A percentile compares a stretch with the other conserved stretches of the same genome.
Evolutionary conservation across 2,888 invertebrate species (phyloP).

Genomic region (Octonoba sinensis): DNA sequence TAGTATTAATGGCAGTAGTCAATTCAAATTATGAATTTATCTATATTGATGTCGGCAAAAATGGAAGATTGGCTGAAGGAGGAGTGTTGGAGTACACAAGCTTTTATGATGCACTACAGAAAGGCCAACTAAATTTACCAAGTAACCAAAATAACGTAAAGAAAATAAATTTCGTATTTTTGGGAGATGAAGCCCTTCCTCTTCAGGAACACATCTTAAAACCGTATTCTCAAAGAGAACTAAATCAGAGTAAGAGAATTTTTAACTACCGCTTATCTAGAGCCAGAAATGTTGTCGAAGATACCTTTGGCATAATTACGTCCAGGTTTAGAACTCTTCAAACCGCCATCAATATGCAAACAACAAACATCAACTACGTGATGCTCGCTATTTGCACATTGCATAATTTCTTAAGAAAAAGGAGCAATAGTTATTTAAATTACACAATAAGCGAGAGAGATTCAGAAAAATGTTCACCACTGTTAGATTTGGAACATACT

Average conservation of each 20-base stretch:
- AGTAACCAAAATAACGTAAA: background rate
- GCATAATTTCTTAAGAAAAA: no score
- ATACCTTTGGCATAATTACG: slow-evolving; percentile 15
- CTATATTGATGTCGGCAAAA: slow-evolving; percentile 1
- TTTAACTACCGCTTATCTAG: slow-evolving; percentile 16
- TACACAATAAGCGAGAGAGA: no score
- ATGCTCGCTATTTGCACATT: no score
- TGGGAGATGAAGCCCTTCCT: slow-evolving; percentile 18
- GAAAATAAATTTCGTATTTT: no score
- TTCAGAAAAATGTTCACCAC: no score
- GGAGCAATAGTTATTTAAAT: no score
- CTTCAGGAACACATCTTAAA: slow-evolving; percentile 9
- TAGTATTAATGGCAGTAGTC: slow-evolving; percentile 11
- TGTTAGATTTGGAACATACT: no score
- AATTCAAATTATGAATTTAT: slow-evolving; percentile 6
- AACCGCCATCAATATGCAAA: background rate
- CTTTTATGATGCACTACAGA: background rate
- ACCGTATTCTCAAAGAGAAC: background rate
- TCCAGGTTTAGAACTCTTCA: background rate
- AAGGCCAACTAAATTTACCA: background rate
- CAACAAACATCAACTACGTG: no score
- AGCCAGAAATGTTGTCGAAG: slow-evolving; percentile 5
- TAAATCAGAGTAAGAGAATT: background rate
- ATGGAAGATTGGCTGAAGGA: slow-evolving; percentile 4
- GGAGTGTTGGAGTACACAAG: slow-evolving; percentile 2